Conservation (phyloP, 2,888 invertebrate species). For the Bruchidius siliquastri region DNA sequence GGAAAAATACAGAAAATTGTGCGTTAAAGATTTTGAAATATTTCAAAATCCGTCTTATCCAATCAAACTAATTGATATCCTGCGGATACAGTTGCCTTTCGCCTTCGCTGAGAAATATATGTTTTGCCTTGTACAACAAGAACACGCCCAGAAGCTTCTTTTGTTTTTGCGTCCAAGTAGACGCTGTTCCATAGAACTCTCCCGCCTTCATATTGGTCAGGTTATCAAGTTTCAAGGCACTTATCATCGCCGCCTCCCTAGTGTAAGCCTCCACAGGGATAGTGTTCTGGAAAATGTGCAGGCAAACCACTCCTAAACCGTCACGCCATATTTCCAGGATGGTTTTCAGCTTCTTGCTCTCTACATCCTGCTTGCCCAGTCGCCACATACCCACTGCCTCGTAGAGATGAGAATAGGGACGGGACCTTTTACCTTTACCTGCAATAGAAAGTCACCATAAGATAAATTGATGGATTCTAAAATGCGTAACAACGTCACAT, state of each 20-base stretch:
- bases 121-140: constrained; percentile 74
- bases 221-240: constrained; percentile 71
- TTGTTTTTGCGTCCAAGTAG: constrained; percentile 68
- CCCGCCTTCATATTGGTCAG: constrained; percentile 76
- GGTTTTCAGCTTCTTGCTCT: constrained; percentile 62
- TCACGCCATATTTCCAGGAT: constrained; percentile 86
- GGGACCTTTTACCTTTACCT: constrained; percentile 71
- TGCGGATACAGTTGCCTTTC: constrained; percentile 80
- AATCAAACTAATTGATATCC: constrained; percentile 52
- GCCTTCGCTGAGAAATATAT: constrained; percentile 81
- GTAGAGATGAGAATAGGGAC: constrained; percentile 88
- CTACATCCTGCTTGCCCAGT: constrained; percentile 46
- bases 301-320: constrained; percentile 79
- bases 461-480: too few species aligned
- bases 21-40: too few species aligned
- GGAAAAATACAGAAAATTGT: too few species aligned
- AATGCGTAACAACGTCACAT: too few species aligned
- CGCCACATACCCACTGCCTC: constrained; percentile 73
- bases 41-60: too few species aligned
- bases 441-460: background rate
- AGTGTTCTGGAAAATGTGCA: constrained; percentile 87
- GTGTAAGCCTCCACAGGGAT: constrained; percentile 90
- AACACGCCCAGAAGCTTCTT: constrained; percentile 72
- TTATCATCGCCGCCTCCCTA: constrained; percentile 91
- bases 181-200: constrained; percentile 75